Evolutionary conservation across 2,113 vertebrate species (phyloP).

Genomic region (Cinclus mexicanus): DNA sequence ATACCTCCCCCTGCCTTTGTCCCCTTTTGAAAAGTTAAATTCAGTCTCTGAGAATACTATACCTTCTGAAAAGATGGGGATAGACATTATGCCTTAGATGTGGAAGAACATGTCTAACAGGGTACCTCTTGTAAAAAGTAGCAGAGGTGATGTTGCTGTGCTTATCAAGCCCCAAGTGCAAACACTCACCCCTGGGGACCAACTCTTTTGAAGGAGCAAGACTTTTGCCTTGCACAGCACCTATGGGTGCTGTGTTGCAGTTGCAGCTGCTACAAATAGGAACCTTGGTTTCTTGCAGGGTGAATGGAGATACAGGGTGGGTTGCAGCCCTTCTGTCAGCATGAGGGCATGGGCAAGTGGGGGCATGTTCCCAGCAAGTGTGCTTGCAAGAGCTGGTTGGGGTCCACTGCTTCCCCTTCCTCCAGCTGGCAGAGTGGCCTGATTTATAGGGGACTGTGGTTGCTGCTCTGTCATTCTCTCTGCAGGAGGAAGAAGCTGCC

Average conservation of each 20-base stretch:
- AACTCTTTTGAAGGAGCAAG: background rate
- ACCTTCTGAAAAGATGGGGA: background rate
- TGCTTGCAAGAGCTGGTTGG: background rate
- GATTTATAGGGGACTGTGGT: background rate
- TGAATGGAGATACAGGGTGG: background rate
- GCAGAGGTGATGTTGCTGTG: background rate
- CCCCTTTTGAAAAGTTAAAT: background rate
- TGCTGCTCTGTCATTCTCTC: background rate
- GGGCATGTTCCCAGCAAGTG: accelerated
- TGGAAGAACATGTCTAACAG: background rate
- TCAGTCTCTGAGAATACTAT: background rate
- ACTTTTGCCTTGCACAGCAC: background rate
- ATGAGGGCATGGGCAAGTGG: background rate
- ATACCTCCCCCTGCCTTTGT: background rate
- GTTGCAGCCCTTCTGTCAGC: background rate
- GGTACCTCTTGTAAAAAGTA: background rate
- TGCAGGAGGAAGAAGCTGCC: background rate
- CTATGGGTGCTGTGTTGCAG: background rate
- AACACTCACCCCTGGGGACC: background rate
- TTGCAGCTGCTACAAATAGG: background rate
- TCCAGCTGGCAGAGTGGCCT: background rate
- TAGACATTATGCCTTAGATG: background rate
- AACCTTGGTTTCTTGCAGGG: background rate
- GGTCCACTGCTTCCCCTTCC: background rate
- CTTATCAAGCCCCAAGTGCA: background rate